Conservation (phyloP, 2,797 vertebrate species). For the Leptatherina wallacei region DNA sequence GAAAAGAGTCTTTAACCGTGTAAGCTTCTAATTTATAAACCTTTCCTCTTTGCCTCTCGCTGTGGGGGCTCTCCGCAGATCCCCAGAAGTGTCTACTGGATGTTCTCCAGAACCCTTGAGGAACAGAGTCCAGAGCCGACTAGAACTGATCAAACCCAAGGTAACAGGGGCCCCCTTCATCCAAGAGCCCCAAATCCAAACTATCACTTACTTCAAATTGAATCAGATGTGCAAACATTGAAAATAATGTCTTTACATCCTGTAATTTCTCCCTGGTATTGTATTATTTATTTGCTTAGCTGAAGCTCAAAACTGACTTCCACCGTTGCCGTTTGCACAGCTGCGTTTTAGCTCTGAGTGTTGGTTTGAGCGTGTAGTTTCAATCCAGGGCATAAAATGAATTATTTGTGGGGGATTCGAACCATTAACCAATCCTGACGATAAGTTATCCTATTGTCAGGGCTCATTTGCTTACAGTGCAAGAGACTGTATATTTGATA, state of each 20-base stretch:
- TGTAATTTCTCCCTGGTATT: slow-evolving; percentile 78
- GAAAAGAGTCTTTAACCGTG: slow-evolving; percentile 28
- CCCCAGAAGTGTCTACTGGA: slow-evolving; percentile 85
- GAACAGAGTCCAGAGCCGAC: slow-evolving; percentile 82
- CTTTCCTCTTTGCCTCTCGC: slow-evolving; percentile 35
- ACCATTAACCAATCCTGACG: slow-evolving; percentile 56
- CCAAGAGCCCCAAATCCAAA: slow-evolving; percentile 60
- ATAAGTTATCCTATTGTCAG: slow-evolving; percentile 42
- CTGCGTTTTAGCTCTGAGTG: slow-evolving; percentile 71
- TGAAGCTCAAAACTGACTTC: slow-evolving; percentile 74
- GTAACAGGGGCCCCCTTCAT: slow-evolving; percentile 77
- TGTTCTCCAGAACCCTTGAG: slow-evolving; percentile 87
- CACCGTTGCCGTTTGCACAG: slow-evolving; percentile 75
- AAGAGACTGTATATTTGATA: slow-evolving; percentile 18
- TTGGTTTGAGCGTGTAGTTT: slow-evolving; percentile 55
- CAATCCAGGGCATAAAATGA: slow-evolving; percentile 56
- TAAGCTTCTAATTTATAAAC: slow-evolving; percentile 50
- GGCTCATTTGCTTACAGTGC: slow-evolving; percentile 43
- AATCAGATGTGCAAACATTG: slow-evolving; percentile 80
- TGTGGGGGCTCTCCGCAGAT: slow-evolving; percentile 70
- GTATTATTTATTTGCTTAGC: slow-evolving; percentile 79
- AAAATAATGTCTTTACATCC: slow-evolving; percentile 79
- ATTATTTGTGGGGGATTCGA: slow-evolving; percentile 51
- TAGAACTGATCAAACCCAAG: slow-evolving; percentile 85
- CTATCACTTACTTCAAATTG: slow-evolving; percentile 72